Evolutionary conservation across 2,113 vertebrate species (phyloP), one percentile per base, ranked within the genome.

Genomic region (Bufo gargarizans): DNA sequence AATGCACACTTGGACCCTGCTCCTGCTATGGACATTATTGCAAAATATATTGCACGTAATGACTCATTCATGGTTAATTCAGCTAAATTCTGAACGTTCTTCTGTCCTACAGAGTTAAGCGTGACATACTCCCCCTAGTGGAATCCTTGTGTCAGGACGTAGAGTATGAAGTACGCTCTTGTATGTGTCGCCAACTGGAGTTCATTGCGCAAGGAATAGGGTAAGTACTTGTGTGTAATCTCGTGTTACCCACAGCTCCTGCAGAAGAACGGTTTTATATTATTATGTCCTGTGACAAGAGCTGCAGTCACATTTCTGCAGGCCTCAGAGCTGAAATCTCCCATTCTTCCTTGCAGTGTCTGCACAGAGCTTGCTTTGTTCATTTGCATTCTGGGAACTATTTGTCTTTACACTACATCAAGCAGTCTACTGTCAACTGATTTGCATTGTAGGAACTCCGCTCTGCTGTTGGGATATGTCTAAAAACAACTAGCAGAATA

Each of bases 181-280:
- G 96, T 83, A 98, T 99, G 95, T 98, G 97, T 91, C 96, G 93
- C 74, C 97, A 99, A 19, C 93, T 99, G 92, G 98, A 99, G 93
- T 95, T 93, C 86, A 95, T 99, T 89, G 96, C 97, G 91, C 95
- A 96, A 90, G 97, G 96, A 85, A 91, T 96, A 87, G 97, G 97
- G 98, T 99, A 94, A 96, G 95, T 91, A 22, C 33, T 9, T 78
- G 1, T 2, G 22, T 20, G 14, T 43, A 0, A n/a, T n/a, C 20
- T 2, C 20, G 8, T 61, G 19, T 58, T 58, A 58, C 9, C 12
- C 12, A 10, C 12, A 0, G 12, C 56, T 53, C 53, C 53, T 6
- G 53, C 53, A 53, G 9, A 6, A 13, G 56, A 58, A 13, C 56
- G 12, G 12, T 58, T 12, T 58, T 58, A 58, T 58, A 10, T 58